Evolutionary conservation across 2,888 invertebrate species (phyloP).

Genomic region (Marronus borbonicus): DNA sequence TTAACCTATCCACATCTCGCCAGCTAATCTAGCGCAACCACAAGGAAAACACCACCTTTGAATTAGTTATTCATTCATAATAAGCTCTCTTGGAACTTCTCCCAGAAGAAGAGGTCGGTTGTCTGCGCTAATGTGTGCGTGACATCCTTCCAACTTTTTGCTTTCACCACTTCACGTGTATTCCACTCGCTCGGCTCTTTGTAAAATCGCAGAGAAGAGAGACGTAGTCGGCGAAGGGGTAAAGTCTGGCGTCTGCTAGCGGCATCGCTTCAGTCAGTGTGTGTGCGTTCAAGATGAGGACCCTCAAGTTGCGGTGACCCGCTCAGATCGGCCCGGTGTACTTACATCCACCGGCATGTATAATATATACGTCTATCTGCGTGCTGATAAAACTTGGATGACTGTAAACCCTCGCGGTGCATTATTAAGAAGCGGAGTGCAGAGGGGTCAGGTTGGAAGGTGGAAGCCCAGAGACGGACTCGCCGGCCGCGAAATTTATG

Average conservation of each 20-base stretch:
- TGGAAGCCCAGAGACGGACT: conserved; percentile 57
- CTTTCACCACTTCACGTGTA: background rate
- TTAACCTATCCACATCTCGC: background rate
- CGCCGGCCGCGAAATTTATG: conserved; percentile 60
- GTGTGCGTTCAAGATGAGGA: conserved; percentile 62
- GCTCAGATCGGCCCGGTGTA: conserved; percentile 59
- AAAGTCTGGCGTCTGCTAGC: conserved; percentile 53
- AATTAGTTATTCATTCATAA: conserved; percentile 51
- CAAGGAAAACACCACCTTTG: conserved; percentile 30
- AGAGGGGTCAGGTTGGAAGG: conserved; percentile 25
- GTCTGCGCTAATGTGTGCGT: conserved; percentile 21
- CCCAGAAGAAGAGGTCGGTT: background rate
- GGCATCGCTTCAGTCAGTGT: background rate
- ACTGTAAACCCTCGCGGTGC: conserved; percentile 65
- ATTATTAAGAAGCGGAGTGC: conserved; percentile 64
- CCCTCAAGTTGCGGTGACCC: conserved; percentile 61
- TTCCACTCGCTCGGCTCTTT: conserved; percentile 6
- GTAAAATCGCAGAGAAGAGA: background rate
- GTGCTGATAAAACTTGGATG: conserved; percentile 68
- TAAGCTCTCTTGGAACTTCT: conserved; percentile 48
- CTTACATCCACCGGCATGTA: conserved; percentile 65
- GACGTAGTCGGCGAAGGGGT: conserved; percentile 47
- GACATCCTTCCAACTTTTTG: conserved; percentile 13
- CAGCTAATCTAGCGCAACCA: background rate
- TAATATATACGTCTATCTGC: conserved; percentile 69